A percentile compares a stretch with the other conserved stretches of the same genome.
Conservation (phyloP, 2,113 vertebrate species). For the Ailurus styani region DNA sequence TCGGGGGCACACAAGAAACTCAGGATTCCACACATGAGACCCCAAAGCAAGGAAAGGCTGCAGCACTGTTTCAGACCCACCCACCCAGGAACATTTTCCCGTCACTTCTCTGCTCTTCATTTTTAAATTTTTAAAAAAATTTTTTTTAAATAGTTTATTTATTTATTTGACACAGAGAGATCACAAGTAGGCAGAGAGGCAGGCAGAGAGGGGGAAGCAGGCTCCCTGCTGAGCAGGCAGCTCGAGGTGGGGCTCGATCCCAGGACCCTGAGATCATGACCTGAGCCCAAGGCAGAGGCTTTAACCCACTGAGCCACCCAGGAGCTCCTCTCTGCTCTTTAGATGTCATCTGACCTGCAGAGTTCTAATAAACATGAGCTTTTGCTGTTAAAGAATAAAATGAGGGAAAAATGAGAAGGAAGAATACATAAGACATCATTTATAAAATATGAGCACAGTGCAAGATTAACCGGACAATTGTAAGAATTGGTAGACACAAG, state of each 20-base stretch:
- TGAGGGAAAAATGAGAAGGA: background rate
- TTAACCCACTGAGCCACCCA: too few relatives aligned
- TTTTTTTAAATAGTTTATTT: too few relatives aligned
- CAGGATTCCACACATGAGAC: background rate
- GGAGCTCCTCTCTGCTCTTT: too few relatives aligned
- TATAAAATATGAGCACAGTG: background rate
- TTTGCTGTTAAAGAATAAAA: background rate
- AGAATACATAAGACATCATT: background rate
- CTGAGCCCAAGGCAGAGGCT: too few relatives aligned
- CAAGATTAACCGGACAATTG: background rate
- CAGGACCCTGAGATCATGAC: too few relatives aligned
- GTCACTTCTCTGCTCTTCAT: background rate
- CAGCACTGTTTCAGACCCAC: background rate
- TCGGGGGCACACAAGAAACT: background rate
- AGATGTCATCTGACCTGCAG: background rate
- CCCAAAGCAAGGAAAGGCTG: background rate
- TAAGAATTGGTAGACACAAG: background rate
- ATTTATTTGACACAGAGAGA: too few relatives aligned
- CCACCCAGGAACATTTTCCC: background rate
- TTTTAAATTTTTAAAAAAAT: too few relatives aligned
- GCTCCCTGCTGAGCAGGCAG: too few relatives aligned
- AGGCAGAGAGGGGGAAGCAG: too few relatives aligned
- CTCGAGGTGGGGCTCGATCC: too few relatives aligned
- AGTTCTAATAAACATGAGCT: background rate
- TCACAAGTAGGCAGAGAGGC: too few relatives aligned